Evolutionary conservation across 2,888 invertebrate genomes (phyloP).

Genomic region (Tenthredo amoena): DNA sequence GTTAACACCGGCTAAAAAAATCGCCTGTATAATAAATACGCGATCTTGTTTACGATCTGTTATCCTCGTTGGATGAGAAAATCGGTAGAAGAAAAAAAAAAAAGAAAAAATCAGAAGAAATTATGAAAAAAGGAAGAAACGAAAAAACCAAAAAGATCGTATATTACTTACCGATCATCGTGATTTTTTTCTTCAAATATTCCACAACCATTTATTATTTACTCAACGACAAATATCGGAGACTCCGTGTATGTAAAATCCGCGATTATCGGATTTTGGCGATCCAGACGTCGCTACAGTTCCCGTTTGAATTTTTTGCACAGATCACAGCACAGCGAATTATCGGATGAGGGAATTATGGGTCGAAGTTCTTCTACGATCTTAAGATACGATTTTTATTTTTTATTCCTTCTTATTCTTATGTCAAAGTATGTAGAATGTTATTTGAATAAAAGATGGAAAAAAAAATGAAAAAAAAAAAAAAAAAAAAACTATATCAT

Average conservation of each 20-base stretch:
- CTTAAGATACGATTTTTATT: not conserved
- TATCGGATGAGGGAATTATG: no score
- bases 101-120: not conserved
- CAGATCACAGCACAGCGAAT: not conserved
- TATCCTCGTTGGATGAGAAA: not conserved
- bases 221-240: not conserved
- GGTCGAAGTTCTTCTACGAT: not conserved
- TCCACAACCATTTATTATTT: constrained; percentile 15
- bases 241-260: no score
- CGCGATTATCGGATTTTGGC: not conserved
- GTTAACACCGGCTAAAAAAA: not conserved
- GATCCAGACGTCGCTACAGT: not conserved
- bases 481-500: not conserved
- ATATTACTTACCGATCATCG: constrained; percentile 30
- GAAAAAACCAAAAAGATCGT: not conserved
- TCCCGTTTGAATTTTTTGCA: not conserved
- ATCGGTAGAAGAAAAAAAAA: not conserved
- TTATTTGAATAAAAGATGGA: no score
- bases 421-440: no score
- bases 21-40: not conserved
- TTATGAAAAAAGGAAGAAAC: not conserved
- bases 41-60: constrained; percentile 9
- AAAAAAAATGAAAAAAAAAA: not conserved
- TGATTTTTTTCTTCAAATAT: not conserved
- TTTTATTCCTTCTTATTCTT: no score